Conservation (phyloP, 2,888 invertebrate genomes). For the Callyntrura sp. region DNA sequence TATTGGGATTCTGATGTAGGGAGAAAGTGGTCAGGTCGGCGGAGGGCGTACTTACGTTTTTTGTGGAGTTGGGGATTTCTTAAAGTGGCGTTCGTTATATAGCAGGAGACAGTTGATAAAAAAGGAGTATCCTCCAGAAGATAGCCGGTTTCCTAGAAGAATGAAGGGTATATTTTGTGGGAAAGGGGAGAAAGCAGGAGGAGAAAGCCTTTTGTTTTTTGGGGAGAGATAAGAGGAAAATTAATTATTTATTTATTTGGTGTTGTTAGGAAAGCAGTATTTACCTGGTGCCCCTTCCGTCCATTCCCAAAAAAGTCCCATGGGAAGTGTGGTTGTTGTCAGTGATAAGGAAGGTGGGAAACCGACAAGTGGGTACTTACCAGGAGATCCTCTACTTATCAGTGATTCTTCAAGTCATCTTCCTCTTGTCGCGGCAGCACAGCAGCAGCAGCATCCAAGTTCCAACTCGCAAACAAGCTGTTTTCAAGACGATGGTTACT, state of each 20-base stretch:
- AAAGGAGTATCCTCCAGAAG: too few relatives aligned
- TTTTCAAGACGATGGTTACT: conserved; percentile 82
- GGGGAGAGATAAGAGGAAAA: too few relatives aligned
- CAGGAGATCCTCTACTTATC: conserved; percentile 80
- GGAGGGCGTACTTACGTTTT: too few relatives aligned
- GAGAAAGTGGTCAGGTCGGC: too few relatives aligned
- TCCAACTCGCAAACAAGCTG: conserved; percentile 69
- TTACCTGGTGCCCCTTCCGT: conserved; percentile 56
- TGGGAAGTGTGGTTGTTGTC: conserved; percentile 65
- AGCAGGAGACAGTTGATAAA: too few relatives aligned
- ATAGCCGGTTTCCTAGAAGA: too few relatives aligned
- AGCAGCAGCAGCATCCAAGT: conserved; percentile 41
- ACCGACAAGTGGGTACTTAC: conserved; percentile 78
- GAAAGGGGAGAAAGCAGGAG: too few relatives aligned
- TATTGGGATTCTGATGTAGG: too few relatives aligned
- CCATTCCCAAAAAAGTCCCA: conserved; percentile 50
- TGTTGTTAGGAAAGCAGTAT: conserved; percentile 44
- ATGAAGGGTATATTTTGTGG: too few relatives aligned
- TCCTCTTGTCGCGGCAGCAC: conserved; percentile 27
- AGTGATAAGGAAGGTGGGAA: conserved; percentile 74
- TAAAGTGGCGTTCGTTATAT: too few relatives aligned
- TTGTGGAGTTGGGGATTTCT: too few relatives aligned
- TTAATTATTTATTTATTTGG: conserved; percentile 69
- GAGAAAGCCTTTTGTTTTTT: too few relatives aligned
- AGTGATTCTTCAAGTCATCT: conserved; percentile 68